Conservation (phyloP, 2,888 invertebrate genomes). For the Agriopis leucophaearia region DNA sequence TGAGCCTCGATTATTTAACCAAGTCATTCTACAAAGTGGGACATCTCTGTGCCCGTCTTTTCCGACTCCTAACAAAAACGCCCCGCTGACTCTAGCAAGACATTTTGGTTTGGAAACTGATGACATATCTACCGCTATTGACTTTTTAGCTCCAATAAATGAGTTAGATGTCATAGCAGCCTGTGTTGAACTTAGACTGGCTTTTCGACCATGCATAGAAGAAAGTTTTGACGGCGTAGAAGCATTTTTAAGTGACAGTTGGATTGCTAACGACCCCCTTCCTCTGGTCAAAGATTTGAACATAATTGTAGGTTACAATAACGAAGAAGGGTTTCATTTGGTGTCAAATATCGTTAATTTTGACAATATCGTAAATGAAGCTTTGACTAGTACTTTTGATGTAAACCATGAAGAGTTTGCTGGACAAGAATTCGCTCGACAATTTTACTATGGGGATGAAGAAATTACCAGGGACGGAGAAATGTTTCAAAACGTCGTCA, state of each 20-base stretch:
- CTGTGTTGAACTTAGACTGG: slow-evolving; percentile 43
- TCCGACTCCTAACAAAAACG: slow-evolving; percentile 47
- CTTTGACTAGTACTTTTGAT: slow-evolving; percentile 47
- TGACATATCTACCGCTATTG: slow-evolving; percentile 55
- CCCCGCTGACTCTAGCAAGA: slow-evolving; percentile 56
- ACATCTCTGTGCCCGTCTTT: slow-evolving; percentile 48
- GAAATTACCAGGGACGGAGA: slow-evolving; percentile 43
- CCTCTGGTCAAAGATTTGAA: slow-evolving; percentile 45
- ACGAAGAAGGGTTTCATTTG: slow-evolving; percentile 47
- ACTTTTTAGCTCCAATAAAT: slow-evolving; percentile 55
- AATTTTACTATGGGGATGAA: slow-evolving; percentile 66
- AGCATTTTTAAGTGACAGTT: slow-evolving; percentile 47
- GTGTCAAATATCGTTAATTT: not conserved
- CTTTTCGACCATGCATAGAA: slow-evolving; percentile 61
- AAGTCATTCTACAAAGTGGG: slow-evolving; percentile 67
- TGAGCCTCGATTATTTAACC: slow-evolving; percentile 61
- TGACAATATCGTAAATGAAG: slow-evolving; percentile 6
- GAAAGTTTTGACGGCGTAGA: slow-evolving; percentile 52
- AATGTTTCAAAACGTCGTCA: slow-evolving; percentile 42
- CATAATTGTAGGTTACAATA: slow-evolving; percentile 58
- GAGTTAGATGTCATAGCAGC: slow-evolving; percentile 56
- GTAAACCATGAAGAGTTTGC: slow-evolving; percentile 47
- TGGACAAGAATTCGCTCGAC: slow-evolving; percentile 50
- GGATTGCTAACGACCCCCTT: slow-evolving; percentile 10
- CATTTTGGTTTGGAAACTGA: slow-evolving; percentile 57